phyloP scores from a whole-genome alignment of 1,140 invertebrate genomes.

The Chionoecetes opilio region DNA sequence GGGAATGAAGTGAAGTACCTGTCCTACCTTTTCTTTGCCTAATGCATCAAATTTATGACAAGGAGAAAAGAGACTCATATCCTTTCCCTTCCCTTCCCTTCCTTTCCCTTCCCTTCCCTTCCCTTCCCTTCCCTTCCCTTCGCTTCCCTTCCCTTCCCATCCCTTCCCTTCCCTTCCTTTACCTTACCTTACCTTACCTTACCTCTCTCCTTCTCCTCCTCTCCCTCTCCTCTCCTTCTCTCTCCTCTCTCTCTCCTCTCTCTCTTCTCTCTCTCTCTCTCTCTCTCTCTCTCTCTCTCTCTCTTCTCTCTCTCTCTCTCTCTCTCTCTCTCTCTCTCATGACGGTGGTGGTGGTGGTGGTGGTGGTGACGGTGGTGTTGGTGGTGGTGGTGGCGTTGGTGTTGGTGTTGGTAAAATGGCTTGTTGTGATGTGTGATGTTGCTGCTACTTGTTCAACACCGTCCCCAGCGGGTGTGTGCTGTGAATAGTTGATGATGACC shows the following conservation, averaged over 20 bases:
- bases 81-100: background rate
- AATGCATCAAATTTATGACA: background rate
- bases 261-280: too few relatives aligned
- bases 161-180: background rate
- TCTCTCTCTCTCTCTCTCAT: background rate
- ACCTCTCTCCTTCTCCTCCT: too few relatives aligned
- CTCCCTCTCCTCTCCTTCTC: too few relatives aligned
- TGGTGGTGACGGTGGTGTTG: background rate
- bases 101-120: background rate
- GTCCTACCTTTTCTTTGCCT: background rate
- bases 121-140: background rate
- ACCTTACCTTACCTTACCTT: background rate
- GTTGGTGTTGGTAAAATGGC: too few relatives aligned
- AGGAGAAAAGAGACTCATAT: background rate
- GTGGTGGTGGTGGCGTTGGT: background rate
- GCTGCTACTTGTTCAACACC: background rate
- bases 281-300: too few relatives aligned
- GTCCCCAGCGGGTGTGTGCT: background rate
- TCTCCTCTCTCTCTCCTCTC: too few relatives aligned
- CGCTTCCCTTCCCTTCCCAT: background rate
- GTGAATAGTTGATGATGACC: background rate
- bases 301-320: too few relatives aligned
- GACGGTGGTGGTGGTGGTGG: background rate
- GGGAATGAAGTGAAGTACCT: background rate
- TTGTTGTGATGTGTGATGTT: background rate